A percentile compares a stretch with the other conserved stretches of the same genome.
Evolutionary conservation across 2,888 invertebrate species (phyloP).

Genomic region (Palloptera scutellata): DNA sequence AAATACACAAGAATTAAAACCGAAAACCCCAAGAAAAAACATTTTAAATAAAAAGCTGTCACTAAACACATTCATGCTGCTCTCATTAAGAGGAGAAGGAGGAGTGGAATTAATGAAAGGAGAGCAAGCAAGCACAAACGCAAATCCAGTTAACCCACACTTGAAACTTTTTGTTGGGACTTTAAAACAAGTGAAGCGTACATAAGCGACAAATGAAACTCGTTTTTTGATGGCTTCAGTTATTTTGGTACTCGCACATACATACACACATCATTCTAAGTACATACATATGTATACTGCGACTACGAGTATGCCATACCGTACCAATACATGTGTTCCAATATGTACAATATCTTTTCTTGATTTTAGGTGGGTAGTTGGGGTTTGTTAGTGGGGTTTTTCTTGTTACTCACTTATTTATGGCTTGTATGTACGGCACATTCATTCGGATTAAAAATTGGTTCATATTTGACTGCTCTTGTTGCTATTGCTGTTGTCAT

Average conservation of each 20-base stretch:
- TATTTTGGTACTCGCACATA: conserved; percentile 5
- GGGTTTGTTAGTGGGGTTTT: background rate
- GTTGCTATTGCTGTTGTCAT: too few species aligned
- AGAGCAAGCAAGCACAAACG: too few species aligned
- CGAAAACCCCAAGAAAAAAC: background rate
- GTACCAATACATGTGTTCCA: too few species aligned
- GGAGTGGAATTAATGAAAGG: too few species aligned
- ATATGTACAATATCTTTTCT: background rate
- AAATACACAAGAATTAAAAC: background rate
- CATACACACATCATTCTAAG: too few species aligned
- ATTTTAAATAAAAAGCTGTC: too few species aligned
- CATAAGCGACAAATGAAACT: conserved; percentile 41
- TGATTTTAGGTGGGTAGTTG: background rate
- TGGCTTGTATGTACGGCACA: too few species aligned
- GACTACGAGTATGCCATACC: too few species aligned
- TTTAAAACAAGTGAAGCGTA: conserved; percentile 25
- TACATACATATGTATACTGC: too few species aligned
- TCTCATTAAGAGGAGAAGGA: conserved; percentile 17
- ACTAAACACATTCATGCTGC: background rate
- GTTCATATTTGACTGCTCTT: too few species aligned
- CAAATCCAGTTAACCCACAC: conserved; percentile 44
- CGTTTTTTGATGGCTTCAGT: conserved; percentile 42
- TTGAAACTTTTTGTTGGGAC: conserved; percentile 21
- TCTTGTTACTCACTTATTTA: too few species aligned
- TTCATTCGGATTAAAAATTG: too few species aligned